Percentiles rank a stretch among this genome's conserved stretches.
Conservation (phyloP, 2,888 invertebrate species). For the Dichetophora obliterata region DNA sequence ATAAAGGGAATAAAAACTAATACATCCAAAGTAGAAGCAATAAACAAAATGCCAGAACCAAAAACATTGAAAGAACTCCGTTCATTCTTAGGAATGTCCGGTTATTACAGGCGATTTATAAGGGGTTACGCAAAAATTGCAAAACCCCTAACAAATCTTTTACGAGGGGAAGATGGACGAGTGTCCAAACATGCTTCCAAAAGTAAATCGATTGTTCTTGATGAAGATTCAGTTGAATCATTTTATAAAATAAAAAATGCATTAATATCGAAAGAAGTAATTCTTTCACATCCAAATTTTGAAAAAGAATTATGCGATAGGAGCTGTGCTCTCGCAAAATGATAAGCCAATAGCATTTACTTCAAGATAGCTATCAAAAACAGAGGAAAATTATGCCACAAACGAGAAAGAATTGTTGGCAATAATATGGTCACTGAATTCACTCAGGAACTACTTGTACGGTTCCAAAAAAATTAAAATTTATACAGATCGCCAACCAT, state of each 20-base stretch:
- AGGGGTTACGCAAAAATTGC: not conserved
- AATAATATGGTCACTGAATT: not conserved
- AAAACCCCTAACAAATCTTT: slow-evolving; percentile 17
- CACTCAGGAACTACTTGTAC: not conserved
- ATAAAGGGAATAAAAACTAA: not conserved
- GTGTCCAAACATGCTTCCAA: not conserved
- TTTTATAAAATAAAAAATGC: not conserved
- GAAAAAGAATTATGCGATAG: not conserved
- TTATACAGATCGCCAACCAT: not conserved
- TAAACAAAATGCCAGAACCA: not conserved
- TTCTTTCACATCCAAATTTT: not conserved
- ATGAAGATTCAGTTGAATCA: not conserved
- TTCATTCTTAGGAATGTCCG: not conserved
- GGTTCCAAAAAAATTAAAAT: not conserved
- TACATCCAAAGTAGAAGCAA: not conserved
- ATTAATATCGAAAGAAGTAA: not conserved
- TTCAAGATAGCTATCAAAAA: not conserved
- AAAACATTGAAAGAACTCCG: not conserved
- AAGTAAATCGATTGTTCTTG: not conserved
- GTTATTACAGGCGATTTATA: not conserved
- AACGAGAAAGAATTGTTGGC: not conserved
- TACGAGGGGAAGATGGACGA: slow-evolving; percentile 9
- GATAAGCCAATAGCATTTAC: not conserved
- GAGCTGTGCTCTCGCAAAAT: not conserved
- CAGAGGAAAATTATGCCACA: not conserved